Base-by-base conservation (phyloP, 2,113 vertebrate species). In the Ivindomyrus marchei region DNA sequence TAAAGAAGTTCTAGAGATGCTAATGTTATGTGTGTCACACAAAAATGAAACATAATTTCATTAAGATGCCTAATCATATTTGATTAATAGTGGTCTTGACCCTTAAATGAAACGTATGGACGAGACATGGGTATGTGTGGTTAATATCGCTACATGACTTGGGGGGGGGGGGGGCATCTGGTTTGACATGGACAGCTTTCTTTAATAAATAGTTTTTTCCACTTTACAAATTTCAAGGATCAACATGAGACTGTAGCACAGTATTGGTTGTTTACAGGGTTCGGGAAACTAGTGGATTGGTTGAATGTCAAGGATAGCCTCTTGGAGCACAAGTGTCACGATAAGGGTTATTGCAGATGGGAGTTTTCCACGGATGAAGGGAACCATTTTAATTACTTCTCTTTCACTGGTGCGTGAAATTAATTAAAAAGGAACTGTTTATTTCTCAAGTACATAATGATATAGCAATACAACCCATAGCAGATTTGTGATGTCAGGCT, bases 381-480 rank as follows among this genome's bases (percentile, higher is more conserved):
- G 45, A 66, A n/a, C 45, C 17, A 88, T 58, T 88, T 88, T 47
- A 74, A 70, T 47, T 58, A 62, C 50, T 15, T 88, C 42, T 74
- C 46, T 74, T 62, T 24, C 62, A 19, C 21, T 88, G 58, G 31
- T 74, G 21, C 53, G n/a, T 70, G 58, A 88, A 88, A 88, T 70
- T 39, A 88, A 70, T 88, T 31, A 88, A 88, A 70, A 88, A 21
- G 87, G 52, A 50, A 58, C 19, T 39, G 52, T 74, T 27, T 88
- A 47, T 74, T 70, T 74, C 39, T 47, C n/a, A 88, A 49, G 62
- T 70, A 47, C 39, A 74, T 88, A n/a, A 88, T 49, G 62, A 49
- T 66, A 62, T 62, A n/a, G 53, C 62, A 88, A 21, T 10, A 31
- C 24, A 47, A 39, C 24, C 88, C 58, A 74, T 46, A 62, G 49